phyloP scores from a whole-genome alignment of 2,888 invertebrate species.

The Deilephila elpenor region DNA sequence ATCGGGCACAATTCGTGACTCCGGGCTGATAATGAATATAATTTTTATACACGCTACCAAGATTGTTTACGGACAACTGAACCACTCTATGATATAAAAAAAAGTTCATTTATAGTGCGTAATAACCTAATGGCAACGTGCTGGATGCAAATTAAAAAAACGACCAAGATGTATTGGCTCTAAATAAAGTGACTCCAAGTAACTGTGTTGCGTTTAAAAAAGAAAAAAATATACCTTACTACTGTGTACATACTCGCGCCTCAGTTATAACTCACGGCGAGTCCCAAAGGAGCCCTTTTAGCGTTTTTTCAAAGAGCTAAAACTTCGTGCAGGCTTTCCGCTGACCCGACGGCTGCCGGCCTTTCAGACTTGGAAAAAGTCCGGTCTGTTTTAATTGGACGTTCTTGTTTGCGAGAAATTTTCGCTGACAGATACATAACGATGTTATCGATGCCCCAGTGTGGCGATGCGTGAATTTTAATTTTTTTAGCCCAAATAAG shows the following conservation, averaged over 20 bases:
- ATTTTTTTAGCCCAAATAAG: slow-evolving; percentile 32
- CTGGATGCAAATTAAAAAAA: background rate
- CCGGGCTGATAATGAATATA: too few species aligned
- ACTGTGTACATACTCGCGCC: background rate
- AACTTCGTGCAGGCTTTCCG: slow-evolving; percentile 53
- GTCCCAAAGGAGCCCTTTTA: slow-evolving; percentile 58
- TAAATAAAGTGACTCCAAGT: too few species aligned
- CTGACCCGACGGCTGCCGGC: slow-evolving; percentile 56
- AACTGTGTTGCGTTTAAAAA: too few species aligned
- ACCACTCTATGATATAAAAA: too few species aligned
- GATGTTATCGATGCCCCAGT: slow-evolving; percentile 38
- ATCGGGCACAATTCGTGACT: too few species aligned
- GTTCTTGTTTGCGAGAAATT: slow-evolving; percentile 63
- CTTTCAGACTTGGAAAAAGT: slow-evolving; percentile 55
- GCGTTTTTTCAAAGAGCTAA: slow-evolving; percentile 64
- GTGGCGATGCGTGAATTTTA: slow-evolving; percentile 32
- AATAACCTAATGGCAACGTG: too few species aligned
- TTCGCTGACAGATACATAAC: slow-evolving; percentile 56
- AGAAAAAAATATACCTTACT: background rate
- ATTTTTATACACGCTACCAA: too few species aligned
- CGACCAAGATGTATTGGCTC: too few species aligned
- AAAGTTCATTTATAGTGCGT: too few species aligned
- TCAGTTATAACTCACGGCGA: slow-evolving; percentile 43
- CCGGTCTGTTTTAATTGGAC: slow-evolving; percentile 68
- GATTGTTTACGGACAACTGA: too few species aligned